phyloP scores from a whole-genome alignment of 2,888 invertebrate genomes.

The Melanostoma scalare region DNA sequence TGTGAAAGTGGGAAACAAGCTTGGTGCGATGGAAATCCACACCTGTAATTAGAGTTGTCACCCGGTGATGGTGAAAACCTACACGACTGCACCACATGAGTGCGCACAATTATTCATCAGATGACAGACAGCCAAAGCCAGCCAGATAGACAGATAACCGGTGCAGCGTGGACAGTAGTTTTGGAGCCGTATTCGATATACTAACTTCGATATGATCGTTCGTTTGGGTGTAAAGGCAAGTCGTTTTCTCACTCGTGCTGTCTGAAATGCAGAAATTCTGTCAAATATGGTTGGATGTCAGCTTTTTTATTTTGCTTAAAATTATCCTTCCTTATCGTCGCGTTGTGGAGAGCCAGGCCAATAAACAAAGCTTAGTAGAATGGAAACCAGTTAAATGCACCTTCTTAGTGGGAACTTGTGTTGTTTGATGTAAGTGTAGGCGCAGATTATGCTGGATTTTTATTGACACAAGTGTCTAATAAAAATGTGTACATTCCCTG shows the following conservation, averaged over 20 bases:
- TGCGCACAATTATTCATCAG: conserved; percentile 72
- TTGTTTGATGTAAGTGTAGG: too few relatives aligned
- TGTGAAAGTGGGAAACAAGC: conserved; percentile 11
- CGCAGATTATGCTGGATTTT: too few relatives aligned
- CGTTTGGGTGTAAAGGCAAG: conserved; percentile 34
- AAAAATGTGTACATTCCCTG: too few relatives aligned
- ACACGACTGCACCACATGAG: conserved; percentile 70
- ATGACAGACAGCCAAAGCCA: conserved; percentile 61
- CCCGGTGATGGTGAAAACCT: conserved; percentile 68
- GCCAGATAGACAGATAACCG: conserved; percentile 65
- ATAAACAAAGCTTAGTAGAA: too few relatives aligned
- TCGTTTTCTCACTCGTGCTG: conserved; percentile 30
- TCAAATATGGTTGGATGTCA: conserved; percentile 42
- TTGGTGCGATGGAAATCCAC: conserved; percentile 68
- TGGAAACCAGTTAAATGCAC: too few relatives aligned
- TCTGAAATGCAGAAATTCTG: conserved; percentile 36
- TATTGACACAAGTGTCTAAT: too few relatives aligned
- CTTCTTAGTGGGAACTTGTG: too few relatives aligned
- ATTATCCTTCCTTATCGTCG: too few relatives aligned
- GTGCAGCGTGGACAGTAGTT: not conserved
- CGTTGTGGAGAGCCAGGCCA: too few relatives aligned
- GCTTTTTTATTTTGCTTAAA: not conserved
- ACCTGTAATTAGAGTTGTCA: conserved; percentile 74
- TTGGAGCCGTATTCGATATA: conserved; percentile 12
- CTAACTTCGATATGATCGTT: conserved; percentile 16